Evolutionary conservation across 2,113 vertebrate genomes (phyloP), one percentile per base, ranked within the genome.

Genomic region (Cygnus atratus): DNA sequence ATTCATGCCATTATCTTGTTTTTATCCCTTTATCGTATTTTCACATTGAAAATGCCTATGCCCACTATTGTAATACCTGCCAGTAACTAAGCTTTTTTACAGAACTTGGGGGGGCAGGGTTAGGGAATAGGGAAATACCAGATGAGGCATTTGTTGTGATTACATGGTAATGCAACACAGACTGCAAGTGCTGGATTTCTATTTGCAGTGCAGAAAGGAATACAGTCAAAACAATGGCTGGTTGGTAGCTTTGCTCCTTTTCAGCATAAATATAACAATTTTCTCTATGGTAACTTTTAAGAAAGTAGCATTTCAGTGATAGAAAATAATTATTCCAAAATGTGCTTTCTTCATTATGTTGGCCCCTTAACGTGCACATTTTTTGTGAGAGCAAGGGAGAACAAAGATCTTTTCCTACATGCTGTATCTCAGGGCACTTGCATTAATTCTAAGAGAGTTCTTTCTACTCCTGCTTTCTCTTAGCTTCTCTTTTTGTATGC

Each of bases 11-110:
- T 28, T 75, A 7, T 11, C 20, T 85, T 43, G 31, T 3, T 4
- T 87, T 52, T 75, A 84, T 61, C 78, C n/a, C 39, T 82, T 84
- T 61, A 39, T 26, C 41, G 12, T 82, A 12, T 84, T 79, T 87
- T 54, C 74, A 68, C 29, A 65, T 7, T 61, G 46, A 75, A 87
- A 89, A 41, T 35, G 78, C 37, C 70, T 57, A 20, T 41, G 15
- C 4, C 0, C 5, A 63, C 79, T 39, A 1, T 57, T 0, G 0
- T 88, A 61, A 1, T 70, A 88, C 26, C 44, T 87, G 55, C 87
- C 39, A 57, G 37, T 43, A 87, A 87, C 35, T 73, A 57, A 61
- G 62, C 22, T 72, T 66, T 81, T 74, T 31, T 61, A 66, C 43
- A 85, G 39, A 73, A 68, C 37, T 35, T 55, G 43, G 15, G 10